A percentile compares a stretch with the other conserved stretches of the same genome.
Evolutionary conservation across 2,888 invertebrate species (phyloP).

Genomic region (Acronicta alni): DNA sequence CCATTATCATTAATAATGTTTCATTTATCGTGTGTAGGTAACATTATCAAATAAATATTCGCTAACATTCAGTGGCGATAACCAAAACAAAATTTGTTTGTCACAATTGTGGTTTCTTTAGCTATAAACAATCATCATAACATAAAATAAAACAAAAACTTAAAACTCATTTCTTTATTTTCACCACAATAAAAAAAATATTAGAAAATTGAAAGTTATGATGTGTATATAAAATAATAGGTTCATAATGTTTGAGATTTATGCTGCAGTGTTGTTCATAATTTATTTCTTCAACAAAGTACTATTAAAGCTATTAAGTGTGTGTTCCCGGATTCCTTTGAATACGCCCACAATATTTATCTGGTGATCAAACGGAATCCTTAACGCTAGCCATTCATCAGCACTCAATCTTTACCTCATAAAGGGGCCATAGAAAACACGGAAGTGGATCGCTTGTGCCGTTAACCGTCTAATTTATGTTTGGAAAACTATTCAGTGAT

Average conservation of each 20-base stretch:
- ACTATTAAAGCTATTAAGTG: conserved; percentile 67
- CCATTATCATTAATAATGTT: conserved; percentile 42
- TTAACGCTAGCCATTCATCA: conserved; percentile 79
- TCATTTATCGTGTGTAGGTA: conserved; percentile 16
- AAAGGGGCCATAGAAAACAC: conserved; percentile 78
- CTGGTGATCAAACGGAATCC: conserved; percentile 81
- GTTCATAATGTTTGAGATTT: conserved; percentile 44
- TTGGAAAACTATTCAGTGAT: conserved; percentile 44
- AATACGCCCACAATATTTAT: conserved; percentile 78
- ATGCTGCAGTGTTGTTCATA: conserved; percentile 32
- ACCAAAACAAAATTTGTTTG: conserved; percentile 39
- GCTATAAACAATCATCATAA: conserved; percentile 39
- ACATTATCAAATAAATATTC: conserved; percentile 14
- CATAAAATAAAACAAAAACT: conserved; percentile 33
- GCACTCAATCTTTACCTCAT: conserved; percentile 73
- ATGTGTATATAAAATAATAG: conserved; percentile 46
- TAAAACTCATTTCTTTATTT: conserved; percentile 56
- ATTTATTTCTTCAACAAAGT: conserved; percentile 63
- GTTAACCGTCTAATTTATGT: conserved; percentile 44
- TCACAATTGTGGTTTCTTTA: conserved; percentile 22
- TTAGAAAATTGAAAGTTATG: conserved; percentile 25
- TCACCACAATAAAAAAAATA: conserved; percentile 48
- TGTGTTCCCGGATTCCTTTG: conserved; percentile 74
- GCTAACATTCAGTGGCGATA: conserved; percentile 12
- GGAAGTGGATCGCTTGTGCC: conserved; percentile 61